These are phyloP conservation scores for Mythimna vitellina DNA, from an alignment of 2,888 invertebrate genomes.

Conservation along the genomic window DNA sequence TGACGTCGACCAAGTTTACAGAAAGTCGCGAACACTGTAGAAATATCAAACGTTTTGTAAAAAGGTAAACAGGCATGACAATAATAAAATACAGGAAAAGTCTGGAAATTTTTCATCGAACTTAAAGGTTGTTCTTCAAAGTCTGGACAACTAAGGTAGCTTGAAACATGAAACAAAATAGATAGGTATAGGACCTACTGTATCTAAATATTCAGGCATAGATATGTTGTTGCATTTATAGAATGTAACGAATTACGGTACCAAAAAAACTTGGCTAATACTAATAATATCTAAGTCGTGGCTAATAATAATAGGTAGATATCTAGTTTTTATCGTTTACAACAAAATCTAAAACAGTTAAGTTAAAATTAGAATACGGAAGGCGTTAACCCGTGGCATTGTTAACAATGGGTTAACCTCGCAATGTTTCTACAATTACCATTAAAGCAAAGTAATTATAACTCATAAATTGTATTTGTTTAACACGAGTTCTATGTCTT, in stretches of 20 bases:
- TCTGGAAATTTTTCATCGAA: not conserved
- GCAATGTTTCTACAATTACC: slow-evolving; percentile 32
- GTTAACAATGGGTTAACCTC: slow-evolving; percentile 55
- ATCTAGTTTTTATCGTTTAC: slow-evolving; percentile 5
- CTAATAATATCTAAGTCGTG: not conserved
- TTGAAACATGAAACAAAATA: too few species aligned
- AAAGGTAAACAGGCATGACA: slow-evolving; percentile 8
- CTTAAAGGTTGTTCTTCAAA: not conserved
- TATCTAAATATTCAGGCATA: not conserved
- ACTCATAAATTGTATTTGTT: slow-evolving; percentile 7
- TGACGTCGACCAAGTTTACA: slow-evolving; percentile 32
- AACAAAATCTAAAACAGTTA: slow-evolving; percentile 29
- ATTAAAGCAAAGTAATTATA: slow-evolving; percentile 26
- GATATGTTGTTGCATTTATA: not conserved
- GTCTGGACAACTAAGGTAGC: not conserved
- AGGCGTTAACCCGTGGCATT: slow-evolving; percentile 40
- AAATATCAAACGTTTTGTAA: slow-evolving; percentile 21
- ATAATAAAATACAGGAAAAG: not conserved
- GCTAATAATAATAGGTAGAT: not conserved
- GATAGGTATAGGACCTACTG: too few species aligned
- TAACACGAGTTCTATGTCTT: slow-evolving; percentile 21
- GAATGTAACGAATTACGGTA: not conserved
- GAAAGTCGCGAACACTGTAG: slow-evolving; percentile 44
- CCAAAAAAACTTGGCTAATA: not conserved
- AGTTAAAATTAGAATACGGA: slow-evolving; percentile 54